phyloP scores from a whole-genome alignment of 2,797 vertebrate genomes.

The Poecilia wingei region DNA sequence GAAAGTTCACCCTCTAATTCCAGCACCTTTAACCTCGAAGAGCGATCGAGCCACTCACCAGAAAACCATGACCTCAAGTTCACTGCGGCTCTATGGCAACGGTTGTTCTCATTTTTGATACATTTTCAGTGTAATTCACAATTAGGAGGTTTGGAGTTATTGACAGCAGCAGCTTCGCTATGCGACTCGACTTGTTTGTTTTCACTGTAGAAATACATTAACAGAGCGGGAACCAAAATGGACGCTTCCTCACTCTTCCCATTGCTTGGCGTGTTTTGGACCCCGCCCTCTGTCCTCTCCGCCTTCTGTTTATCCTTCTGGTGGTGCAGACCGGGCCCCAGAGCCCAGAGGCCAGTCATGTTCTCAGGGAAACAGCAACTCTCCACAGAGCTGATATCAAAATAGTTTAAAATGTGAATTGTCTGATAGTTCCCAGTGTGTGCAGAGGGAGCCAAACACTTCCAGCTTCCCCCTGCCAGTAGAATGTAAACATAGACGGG shows the following conservation, averaged over 20 bases:
- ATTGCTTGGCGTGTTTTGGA: slow-evolving; percentile 29
- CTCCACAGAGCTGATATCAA: slow-evolving; percentile 82
- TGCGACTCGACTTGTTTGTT: slow-evolving; percentile 20
- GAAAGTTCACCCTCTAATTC: slow-evolving; percentile 64
- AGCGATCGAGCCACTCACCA: slow-evolving; percentile 16
- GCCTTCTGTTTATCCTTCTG: slow-evolving; percentile 80
- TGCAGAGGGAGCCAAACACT: slow-evolving; percentile 70
- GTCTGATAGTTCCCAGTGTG: slow-evolving; percentile 82
- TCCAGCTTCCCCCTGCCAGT: slow-evolving; percentile 76
- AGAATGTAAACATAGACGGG: slow-evolving; percentile 74
- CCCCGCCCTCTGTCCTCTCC: slow-evolving; percentile 45
- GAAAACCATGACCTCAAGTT: slow-evolving; percentile 7
- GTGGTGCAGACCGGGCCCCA: slow-evolving; percentile 68
- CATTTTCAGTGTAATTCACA: slow-evolving; percentile 18
- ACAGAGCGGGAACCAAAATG: slow-evolving; percentile 2
- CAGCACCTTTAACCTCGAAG: slow-evolving; percentile 61
- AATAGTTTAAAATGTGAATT: slow-evolving; percentile 80
- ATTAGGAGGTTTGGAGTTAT: not conserved
- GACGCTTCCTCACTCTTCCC: slow-evolving; percentile 16
- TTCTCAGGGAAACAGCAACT: slow-evolving; percentile 81
- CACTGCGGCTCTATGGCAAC: not conserved
- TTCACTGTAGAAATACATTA: slow-evolving; percentile 29
- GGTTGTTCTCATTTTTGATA: not conserved
- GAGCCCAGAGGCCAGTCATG: slow-evolving; percentile 72
- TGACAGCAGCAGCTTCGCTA: slow-evolving; percentile 3